phyloP scores from a whole-genome alignment of 2,113 vertebrate genomes.

The Epinephelus cyanopodus region DNA sequence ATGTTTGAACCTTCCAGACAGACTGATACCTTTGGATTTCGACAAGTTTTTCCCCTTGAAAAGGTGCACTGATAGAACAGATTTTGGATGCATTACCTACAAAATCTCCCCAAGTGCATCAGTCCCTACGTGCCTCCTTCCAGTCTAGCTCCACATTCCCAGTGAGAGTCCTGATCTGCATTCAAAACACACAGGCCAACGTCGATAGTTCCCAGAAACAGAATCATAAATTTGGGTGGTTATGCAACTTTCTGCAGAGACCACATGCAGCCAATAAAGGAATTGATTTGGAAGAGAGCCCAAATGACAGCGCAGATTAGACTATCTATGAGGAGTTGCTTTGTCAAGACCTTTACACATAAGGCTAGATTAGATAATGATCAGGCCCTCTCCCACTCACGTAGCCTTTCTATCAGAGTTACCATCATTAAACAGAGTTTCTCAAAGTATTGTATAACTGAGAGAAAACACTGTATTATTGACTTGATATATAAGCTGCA shows the following conservation, averaged over 20 bases:
- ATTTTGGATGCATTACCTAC: slow-evolving; percentile 6
- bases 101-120: slow-evolving; percentile 8
- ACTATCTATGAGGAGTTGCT: slow-evolving; percentile 34
- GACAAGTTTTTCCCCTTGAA: background rate
- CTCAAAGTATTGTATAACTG: background rate
- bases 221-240: slow-evolving; percentile 62
- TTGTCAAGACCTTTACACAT: slow-evolving; percentile 46
- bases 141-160: slow-evolving; percentile 26
- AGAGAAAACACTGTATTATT: background rate
- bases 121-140: slow-evolving; percentile 3
- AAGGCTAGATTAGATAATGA: slow-evolving; percentile 37
- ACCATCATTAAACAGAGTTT: background rate
- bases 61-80: background rate
- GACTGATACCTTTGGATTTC: background rate
- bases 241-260: slow-evolving; percentile 69
- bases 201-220: slow-evolving; percentile 60
- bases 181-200: slow-evolving; percentile 51
- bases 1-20: background rate
- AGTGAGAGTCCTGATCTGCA: slow-evolving; percentile 56
- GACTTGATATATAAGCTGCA: background rate
- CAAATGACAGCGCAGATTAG: slow-evolving; percentile 55
- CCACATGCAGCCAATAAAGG: slow-evolving; percentile 65
- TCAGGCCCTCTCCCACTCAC: slow-evolving; percentile 7
- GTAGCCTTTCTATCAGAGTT: background rate
- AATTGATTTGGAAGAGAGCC: slow-evolving; percentile 65